Evolutionary conservation across 2,888 invertebrate species (phyloP).

Genomic region (Rambutsinella grinnellia): DNA sequence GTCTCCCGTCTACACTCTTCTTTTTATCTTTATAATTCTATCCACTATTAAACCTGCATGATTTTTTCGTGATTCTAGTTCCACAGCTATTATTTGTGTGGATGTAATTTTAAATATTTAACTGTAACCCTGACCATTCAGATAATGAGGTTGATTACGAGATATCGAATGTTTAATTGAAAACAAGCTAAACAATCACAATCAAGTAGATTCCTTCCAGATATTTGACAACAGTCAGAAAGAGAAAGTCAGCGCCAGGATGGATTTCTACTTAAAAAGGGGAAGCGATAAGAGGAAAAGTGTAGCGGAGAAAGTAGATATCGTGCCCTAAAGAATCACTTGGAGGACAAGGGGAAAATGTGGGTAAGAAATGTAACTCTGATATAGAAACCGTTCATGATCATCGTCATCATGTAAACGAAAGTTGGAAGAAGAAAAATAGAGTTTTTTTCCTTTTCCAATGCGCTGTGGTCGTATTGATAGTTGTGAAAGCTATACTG

Average conservation of each 20-base stretch:
- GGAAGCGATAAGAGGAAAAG: constrained; percentile 17
- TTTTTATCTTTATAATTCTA: too few relatives aligned
- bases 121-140: neutral
- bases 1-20: too few relatives aligned
- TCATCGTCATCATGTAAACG: constrained; percentile 18
- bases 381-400: constrained; percentile 19
- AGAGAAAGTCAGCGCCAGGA: neutral
- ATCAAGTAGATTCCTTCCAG: neutral
- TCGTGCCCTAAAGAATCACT: constrained; percentile 40
- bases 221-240: neutral
- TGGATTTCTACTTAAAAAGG: neutral
- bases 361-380: constrained; percentile 6
- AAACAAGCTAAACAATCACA: neutral
- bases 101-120: too few relatives aligned
- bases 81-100: too few relatives aligned
- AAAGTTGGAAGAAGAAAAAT: neutral
- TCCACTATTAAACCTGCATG: too few relatives aligned
- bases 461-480: neutral
- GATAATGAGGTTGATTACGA: neutral
- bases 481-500: neutral
- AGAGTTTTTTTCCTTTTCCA: neutral
- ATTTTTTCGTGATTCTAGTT: too few relatives aligned
- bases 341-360: constrained; percentile 23
- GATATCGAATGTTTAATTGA: neutral
- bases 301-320: constrained; percentile 40